Percentiles rank a stretch among this genome's conserved stretches.
phyloP scores from a whole-genome alignment of 2,797 vertebrate genomes.

The Cichlasoma orientale region DNA sequence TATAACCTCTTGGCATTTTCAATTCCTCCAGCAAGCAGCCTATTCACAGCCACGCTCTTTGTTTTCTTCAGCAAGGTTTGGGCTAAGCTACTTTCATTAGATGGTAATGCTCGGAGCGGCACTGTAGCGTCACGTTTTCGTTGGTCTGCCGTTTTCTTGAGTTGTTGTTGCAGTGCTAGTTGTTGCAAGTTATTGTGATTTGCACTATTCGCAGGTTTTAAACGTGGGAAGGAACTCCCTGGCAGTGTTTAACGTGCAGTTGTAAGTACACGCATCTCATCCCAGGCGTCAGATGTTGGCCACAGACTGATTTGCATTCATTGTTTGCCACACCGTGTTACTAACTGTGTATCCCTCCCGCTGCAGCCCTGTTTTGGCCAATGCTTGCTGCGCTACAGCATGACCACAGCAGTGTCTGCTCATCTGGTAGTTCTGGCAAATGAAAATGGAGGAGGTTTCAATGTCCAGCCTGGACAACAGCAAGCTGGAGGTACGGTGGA shows the following conservation, averaged over 20 bases:
- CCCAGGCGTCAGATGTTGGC: neutral
- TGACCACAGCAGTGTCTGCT: constrained; percentile 81
- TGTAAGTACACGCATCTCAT: constrained; percentile 62
- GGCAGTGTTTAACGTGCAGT: constrained; percentile 49
- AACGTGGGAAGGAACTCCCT: constrained; percentile 43
- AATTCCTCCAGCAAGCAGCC: constrained; percentile 34
- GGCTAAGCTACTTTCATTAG: constrained; percentile 52
- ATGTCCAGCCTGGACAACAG: constrained; percentile 98
- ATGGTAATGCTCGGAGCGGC: neutral
- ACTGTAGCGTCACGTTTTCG: neutral
- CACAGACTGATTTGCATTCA: neutral
- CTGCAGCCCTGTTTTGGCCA: constrained; percentile 63
- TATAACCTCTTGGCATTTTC: constrained; percentile 30
- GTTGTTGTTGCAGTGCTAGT: neutral
- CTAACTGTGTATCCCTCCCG: constrained; percentile 32
- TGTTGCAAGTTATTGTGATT: neutral
- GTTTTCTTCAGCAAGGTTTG: constrained; percentile 55
- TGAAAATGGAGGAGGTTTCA: constrained; percentile 99
- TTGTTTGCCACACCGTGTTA: constrained; percentile 5
- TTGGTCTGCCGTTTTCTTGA: neutral
- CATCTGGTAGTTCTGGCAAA: constrained; percentile 90
- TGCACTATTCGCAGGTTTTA: constrained; percentile 55
- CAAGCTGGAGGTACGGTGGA: constrained; percentile 90
- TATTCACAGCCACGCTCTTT: constrained; percentile 71
- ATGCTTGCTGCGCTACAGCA: constrained; percentile 81